Evolutionary conservation across 2,113 vertebrate genomes (phyloP).

Genomic region (Sinocyclocheilus anophthalmus): DNA sequence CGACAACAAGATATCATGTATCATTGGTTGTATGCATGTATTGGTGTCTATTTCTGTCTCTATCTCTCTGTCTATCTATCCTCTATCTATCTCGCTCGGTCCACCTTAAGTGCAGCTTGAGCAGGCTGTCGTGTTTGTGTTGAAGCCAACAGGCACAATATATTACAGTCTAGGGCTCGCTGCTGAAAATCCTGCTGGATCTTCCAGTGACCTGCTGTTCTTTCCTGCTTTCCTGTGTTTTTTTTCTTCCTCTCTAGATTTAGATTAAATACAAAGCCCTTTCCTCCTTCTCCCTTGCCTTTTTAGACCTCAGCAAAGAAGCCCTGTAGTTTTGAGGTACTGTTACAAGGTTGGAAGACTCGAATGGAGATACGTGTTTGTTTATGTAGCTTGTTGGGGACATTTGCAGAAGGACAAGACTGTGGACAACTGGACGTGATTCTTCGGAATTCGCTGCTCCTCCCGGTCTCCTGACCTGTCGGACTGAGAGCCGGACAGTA

Average conservation of each 20-base stretch:
- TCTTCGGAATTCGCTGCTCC: constrained; percentile 50
- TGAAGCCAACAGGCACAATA: constrained; percentile 87
- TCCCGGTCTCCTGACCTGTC: constrained; percentile 19
- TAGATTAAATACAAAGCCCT: constrained; percentile 81
- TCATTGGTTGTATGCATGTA: neutral
- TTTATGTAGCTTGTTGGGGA: constrained; percentile 65
- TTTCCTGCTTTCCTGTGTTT: constrained; percentile 76
- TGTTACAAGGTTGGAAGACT: constrained; percentile 57
- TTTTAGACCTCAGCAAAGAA: constrained; percentile 56
- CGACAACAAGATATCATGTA: neutral
- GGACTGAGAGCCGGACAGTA: constrained; percentile 29
- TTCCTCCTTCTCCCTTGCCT: constrained; percentile 51
- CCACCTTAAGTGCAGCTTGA: constrained; percentile 83
- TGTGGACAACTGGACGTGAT: constrained; percentile 64
- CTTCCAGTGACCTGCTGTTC: constrained; percentile 84
- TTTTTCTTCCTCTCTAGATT: constrained; percentile 67
- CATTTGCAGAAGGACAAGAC: constrained; percentile 52
- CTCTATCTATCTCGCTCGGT: constrained; percentile 64
- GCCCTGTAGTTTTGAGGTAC: constrained; percentile 52
- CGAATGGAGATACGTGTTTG: constrained; percentile 69
- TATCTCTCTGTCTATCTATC: neutral
- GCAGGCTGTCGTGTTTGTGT: constrained; percentile 83
- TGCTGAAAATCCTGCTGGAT: constrained; percentile 86
- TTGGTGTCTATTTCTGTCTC: constrained; percentile 21
- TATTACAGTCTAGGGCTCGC: constrained; percentile 84